These are phyloP conservation scores for Dasypus novemcinctus DNA, from an alignment of 2,113 vertebrate genomes.

Conservation along the genomic window DNA sequence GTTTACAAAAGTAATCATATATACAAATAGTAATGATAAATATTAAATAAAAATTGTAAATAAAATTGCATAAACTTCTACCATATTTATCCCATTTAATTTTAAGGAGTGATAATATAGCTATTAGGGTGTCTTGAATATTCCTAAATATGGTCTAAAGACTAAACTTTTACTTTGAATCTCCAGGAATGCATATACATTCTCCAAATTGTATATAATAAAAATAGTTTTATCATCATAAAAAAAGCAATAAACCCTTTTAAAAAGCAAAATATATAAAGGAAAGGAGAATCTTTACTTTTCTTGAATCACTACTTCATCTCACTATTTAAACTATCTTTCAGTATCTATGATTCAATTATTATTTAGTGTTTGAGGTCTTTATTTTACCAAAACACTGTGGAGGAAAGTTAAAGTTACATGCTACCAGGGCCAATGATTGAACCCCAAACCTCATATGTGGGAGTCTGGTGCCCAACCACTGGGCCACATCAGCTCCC, in stretches of 20 bases:
- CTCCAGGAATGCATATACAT: neutral
- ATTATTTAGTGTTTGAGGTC: neutral
- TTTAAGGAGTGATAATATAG: neutral
- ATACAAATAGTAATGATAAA: neutral
- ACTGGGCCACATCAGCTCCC: no score
- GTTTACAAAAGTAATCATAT: neutral
- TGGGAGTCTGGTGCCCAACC: no score
- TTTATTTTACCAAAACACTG: neutral
- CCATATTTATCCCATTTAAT: slow-evolving; percentile 13
- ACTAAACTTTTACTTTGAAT: slow-evolving; percentile 8
- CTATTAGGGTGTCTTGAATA: neutral
- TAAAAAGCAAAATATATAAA: neutral
- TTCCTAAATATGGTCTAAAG: neutral
- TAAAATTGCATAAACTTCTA: slow-evolving; percentile 18
- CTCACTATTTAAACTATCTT: neutral
- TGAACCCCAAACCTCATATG: no score
- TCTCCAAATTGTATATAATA: neutral
- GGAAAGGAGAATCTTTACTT: neutral
- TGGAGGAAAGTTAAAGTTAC: neutral
- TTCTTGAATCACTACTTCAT: neutral
- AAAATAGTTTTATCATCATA: neutral
- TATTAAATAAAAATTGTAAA: slow-evolving; percentile 28
- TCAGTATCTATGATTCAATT: neutral
- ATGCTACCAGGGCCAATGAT: no score
- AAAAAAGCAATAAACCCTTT: neutral